Evolutionary conservation across 2,113 vertebrate species (phyloP).

Genomic region (Pseudorectes ferrugineus): DNA sequence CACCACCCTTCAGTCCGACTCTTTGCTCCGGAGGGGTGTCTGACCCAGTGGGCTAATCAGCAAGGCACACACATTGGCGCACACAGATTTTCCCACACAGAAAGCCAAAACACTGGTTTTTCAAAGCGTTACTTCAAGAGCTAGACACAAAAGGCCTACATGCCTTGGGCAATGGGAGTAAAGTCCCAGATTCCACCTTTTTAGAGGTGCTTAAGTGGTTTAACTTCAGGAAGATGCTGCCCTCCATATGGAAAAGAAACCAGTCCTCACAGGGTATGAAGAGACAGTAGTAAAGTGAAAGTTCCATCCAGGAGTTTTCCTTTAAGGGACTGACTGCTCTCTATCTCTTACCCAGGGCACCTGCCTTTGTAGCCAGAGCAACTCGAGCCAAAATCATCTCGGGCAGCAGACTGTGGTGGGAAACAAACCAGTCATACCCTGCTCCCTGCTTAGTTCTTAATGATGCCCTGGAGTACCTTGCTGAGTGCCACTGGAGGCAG

Average conservation of each 20-base stretch:
- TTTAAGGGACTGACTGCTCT: neutral
- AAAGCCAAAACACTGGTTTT: slow-evolving; percentile 27
- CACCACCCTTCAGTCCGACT: neutral
- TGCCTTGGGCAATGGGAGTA: neutral
- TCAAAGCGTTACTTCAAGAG: neutral
- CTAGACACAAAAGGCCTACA: neutral
- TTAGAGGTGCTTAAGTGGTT: neutral
- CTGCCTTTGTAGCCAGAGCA: neutral
- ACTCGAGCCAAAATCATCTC: neutral
- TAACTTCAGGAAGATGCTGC: neutral
- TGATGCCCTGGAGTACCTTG: neutral
- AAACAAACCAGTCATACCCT: neutral
- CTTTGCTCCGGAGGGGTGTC: neutral
- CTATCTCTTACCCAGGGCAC: neutral
- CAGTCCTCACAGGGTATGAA: neutral
- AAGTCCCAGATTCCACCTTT: neutral
- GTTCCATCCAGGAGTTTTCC: neutral
- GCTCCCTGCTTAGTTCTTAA: neutral
- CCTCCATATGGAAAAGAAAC: neutral
- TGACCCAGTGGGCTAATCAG: slow-evolving; percentile 15
- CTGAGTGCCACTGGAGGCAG: neutral
- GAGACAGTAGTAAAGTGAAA: neutral
- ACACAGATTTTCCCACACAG: slow-evolving; percentile 25
- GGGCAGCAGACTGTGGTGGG: neutral
- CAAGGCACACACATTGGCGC: neutral